A percentile compares a stretch with the other conserved stretches of the same genome.
Conservation (phyloP, 2,888 invertebrate species). For the Stegophylla sp. region DNA sequence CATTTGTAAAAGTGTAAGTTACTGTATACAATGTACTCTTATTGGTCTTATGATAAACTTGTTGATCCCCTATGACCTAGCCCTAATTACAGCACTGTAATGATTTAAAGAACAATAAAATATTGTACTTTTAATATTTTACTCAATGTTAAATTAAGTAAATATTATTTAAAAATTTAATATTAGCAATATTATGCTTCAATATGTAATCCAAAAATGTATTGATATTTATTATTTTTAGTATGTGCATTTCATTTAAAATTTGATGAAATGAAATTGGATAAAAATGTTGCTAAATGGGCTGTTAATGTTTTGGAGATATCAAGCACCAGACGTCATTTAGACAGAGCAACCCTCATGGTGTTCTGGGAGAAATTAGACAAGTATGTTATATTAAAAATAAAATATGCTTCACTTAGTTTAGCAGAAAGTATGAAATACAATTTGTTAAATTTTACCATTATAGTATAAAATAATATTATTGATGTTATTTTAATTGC, state of each 20-base stretch:
- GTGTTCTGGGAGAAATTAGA: conserved; percentile 97
- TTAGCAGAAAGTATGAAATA: no score
- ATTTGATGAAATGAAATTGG: conserved; percentile 93
- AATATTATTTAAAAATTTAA: conserved; percentile 6
- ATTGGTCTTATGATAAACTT: no score
- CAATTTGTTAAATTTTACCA: no score
- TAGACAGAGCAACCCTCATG: conserved; percentile 94
- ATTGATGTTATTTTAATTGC: no score
- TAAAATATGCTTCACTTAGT: background rate
- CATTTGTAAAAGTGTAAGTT: no score
- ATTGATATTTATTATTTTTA: conserved; percentile 66
- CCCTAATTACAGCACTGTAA: no score
- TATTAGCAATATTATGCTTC: background rate
- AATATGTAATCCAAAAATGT: conserved; percentile 18
- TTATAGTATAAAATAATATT: no score
- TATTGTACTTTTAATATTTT: no score
- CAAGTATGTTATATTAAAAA: conserved; percentile 71
- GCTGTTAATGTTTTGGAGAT: conserved; percentile 91
- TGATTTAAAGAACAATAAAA: no score
- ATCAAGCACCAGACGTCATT: conserved; percentile 91
- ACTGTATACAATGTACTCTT: no score
- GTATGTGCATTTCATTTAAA: conserved; percentile 97
- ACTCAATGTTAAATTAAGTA: no score
- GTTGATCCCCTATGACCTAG: no score
- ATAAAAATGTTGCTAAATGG: conserved; percentile 95